These are phyloP conservation scores for Micronycteris hirsuta DNA, from an alignment of 2,113 vertebrate genomes.

Conservation along the genomic window DNA sequence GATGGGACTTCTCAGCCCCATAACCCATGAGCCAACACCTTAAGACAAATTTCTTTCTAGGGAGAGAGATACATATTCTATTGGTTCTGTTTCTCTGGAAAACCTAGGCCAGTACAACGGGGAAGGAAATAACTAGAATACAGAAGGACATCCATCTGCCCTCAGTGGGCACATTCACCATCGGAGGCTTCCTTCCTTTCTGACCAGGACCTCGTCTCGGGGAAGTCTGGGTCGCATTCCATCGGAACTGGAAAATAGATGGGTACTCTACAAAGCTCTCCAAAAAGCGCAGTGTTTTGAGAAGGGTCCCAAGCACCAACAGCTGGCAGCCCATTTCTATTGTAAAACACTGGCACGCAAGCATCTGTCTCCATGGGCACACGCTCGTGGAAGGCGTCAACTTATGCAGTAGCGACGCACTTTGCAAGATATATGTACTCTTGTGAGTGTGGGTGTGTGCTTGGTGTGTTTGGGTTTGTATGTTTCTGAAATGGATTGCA, in stretches of 20 bases:
- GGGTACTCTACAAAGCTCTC: neutral
- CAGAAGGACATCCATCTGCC: neutral
- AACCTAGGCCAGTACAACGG: rapidly evolving
- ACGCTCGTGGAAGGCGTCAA: neutral
- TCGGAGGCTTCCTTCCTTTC: neutral
- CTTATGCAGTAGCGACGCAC: neutral
- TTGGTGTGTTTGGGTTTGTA: neutral
- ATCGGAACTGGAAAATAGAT: slow-evolving; percentile 41
- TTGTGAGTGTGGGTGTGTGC: neutral
- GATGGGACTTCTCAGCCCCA: neutral
- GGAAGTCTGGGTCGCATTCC: slow-evolving; percentile 27
- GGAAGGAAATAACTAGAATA: rapidly evolving
- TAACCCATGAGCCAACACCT: neutral
- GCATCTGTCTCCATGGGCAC: slow-evolving; percentile 40
- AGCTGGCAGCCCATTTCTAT: slow-evolving; percentile 51
- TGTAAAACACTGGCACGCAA: neutral
- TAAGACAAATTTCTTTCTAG: neutral
- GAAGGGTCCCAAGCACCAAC: slow-evolving; percentile 21
- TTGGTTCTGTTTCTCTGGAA: neutral
- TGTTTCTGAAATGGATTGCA: neutral
- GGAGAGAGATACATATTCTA: neutral
- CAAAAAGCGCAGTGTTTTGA: slow-evolving; percentile 11
- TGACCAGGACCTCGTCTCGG: neutral
- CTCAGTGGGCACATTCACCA: neutral
- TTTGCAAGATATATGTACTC: neutral